A percentile compares a stretch with the other conserved stretches of the same genome.
phyloP scores from a whole-genome alignment of 2,113 vertebrate species.

The Chlamydotis undulata region DNA sequence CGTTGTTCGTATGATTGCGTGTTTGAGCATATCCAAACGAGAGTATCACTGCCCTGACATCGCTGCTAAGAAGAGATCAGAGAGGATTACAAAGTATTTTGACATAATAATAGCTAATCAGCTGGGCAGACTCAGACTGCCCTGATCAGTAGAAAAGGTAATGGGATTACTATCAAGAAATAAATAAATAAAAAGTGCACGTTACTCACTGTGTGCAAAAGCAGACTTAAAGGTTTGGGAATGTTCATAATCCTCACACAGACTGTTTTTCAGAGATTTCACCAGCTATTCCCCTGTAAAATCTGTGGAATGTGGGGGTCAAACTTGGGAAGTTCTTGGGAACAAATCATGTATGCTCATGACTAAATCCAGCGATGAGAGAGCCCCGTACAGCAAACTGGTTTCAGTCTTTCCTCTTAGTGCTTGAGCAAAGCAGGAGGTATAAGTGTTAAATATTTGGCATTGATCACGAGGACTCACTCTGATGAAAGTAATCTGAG shows the following conservation, averaged over 20 bases:
- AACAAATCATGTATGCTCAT: not conserved
- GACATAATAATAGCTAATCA: slow-evolving; percentile 58
- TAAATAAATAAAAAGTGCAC: not conserved
- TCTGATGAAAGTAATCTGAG: not conserved
- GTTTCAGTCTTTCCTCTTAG: not conserved
- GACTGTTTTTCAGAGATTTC: not conserved
- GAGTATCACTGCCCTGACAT: slow-evolving; percentile 2
- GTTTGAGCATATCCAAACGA: not conserved
- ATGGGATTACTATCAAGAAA: slow-evolving; percentile 11
- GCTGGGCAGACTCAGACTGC: slow-evolving; percentile 29
- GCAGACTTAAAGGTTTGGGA: not conserved
- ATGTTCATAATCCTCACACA: not conserved
- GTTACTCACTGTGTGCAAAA: not conserved
- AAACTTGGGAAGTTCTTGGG: not conserved
- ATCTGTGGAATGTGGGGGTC: not conserved
- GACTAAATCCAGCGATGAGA: not conserved
- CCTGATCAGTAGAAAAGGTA: slow-evolving; percentile 40
- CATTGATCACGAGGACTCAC: not conserved
- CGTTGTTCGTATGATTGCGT: not conserved
- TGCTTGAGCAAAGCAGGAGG: not conserved
- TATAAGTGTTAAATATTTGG: not conserved
- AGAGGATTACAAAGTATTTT: slow-evolving; percentile 54
- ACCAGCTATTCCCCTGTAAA: not conserved
- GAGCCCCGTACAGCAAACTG: not conserved
- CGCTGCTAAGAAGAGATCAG: slow-evolving; percentile 38